A percentile compares a stretch with the other conserved stretches of the same genome.
Conservation (phyloP, 2,888 invertebrate genomes). For the Aspidapion aeneum region DNA sequence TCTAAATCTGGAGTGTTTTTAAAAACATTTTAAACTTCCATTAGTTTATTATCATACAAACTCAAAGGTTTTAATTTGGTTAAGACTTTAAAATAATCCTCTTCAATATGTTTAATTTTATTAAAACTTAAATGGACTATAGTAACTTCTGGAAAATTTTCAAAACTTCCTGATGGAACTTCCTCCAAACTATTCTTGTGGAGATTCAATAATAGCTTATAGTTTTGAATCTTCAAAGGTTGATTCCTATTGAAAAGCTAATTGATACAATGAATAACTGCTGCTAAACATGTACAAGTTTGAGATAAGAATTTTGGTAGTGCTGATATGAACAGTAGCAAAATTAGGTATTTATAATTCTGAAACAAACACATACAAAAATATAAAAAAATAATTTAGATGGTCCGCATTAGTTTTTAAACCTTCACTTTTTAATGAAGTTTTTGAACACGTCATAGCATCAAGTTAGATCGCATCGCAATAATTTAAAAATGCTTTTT, state of each 20-base stretch:
- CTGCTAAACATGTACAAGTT: neutral
- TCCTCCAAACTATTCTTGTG: constrained; percentile 11
- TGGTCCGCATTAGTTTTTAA: too few relatives aligned
- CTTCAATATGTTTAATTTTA: constrained; percentile 26
- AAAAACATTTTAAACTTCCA: neutral
- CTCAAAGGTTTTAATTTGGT: neutral
- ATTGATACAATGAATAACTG: neutral
- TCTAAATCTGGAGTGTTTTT: neutral
- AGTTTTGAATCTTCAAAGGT: constrained; percentile 18
- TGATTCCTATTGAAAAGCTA: neutral
- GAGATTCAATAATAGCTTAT: neutral
- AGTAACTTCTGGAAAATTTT: constrained; percentile 11
- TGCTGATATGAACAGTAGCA: too few relatives aligned
- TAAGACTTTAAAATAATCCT: constrained; percentile 19
- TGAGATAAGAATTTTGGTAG: too few relatives aligned
- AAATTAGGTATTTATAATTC: too few relatives aligned
- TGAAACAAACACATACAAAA: too few relatives aligned
- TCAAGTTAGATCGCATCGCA: too few relatives aligned
- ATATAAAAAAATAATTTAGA: too few relatives aligned
- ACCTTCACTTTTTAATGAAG: too few relatives aligned
- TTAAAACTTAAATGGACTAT: constrained; percentile 33
- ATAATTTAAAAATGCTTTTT: too few relatives aligned
- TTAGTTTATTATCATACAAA: neutral
- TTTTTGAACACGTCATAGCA: too few relatives aligned
- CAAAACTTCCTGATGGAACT: constrained; percentile 13